Evolutionary conservation across 2,113 vertebrate species (phyloP).

Genomic region (Carassius carassius): DNA sequence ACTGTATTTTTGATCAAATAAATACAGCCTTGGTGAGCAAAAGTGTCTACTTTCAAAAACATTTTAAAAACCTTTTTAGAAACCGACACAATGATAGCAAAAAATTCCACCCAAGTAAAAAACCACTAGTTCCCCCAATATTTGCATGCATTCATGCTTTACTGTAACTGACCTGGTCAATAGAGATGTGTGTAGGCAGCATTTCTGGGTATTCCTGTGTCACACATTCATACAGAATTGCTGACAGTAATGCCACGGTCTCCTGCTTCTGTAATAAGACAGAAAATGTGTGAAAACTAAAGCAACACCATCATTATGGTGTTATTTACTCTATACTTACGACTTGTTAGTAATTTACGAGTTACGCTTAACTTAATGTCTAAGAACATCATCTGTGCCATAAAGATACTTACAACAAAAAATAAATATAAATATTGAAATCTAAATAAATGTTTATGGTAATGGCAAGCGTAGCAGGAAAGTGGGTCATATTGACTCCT

Average conservation of each 20-base stretch:
- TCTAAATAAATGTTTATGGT: not conserved
- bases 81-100: not conserved
- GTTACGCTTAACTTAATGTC: not conserved
- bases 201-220: conserved; percentile 97
- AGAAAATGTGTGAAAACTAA: conserved; percentile 1
- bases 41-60: not conserved
- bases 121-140: not conserved
- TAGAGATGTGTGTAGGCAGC: conserved; percentile 92
- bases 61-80: too few species aligned
- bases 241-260: conserved; percentile 87
- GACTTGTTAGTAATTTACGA: too few species aligned
- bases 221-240: conserved; percentile 95
- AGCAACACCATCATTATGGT: not conserved
- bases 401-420: not conserved
- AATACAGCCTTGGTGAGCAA: not conserved
- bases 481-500: not conserved
- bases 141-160: not conserved
- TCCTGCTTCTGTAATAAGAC: conserved; percentile 82
- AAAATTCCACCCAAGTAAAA: not conserved
- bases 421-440: not conserved
- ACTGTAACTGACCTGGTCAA: conserved; percentile 86
- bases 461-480: not conserved
- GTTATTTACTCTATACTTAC: not conserved
- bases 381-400: not conserved
- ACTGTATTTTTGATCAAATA: not conserved